Evolutionary conservation across 2,888 invertebrate species (phyloP), one percentile per base, ranked within the genome.

Genomic region (Meteorus cinctellus): DNA sequence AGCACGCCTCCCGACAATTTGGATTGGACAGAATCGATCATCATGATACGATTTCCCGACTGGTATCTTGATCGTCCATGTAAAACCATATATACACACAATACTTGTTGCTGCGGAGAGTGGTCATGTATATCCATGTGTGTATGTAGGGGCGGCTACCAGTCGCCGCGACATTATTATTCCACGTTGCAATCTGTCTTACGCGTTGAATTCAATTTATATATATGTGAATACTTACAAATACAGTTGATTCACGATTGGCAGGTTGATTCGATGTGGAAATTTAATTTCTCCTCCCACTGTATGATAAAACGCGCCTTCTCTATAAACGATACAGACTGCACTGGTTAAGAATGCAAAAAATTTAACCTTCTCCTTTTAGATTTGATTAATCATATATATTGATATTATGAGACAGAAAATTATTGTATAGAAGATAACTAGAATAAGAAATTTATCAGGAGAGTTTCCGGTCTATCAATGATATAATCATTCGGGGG

Each of bases 251-350:
- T 31, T 63, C 59, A 55, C 69, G 63, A 76, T 76, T 76, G 76
- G 76, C 72, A 76, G 76, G 29, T 76, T 63, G 51, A 45, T 63
- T 69, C n/a, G 51, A 69, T 69, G 72, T 73, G 68, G 72, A 76
- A 72, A 77, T 77, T 70, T 67, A 66, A 60, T 66, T 59, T 77
- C 77, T 73, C 74, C 65, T 36, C 63, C 72, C 59, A 69, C 70
- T 41, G 65, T 10, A 4, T 55, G 4, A 8, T n/a, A 19, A 8
- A 19, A 19, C 55, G 19, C 55, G 55, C 55, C 55, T 55, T 24
- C 55, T 19, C n/a, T 55, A 24, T 19, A 19, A 55, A 24, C 8
- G n/a, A 55, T n/a, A 19, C 6, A 24, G 2, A 19, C 6, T 48
- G 16, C 14, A n/a, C 14, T 1, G 41, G 2, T 41, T 10, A 41